These are phyloP conservation scores for Morone chrysops DNA, from an alignment of 2,113 vertebrate genomes.

Conservation along the genomic window DNA sequence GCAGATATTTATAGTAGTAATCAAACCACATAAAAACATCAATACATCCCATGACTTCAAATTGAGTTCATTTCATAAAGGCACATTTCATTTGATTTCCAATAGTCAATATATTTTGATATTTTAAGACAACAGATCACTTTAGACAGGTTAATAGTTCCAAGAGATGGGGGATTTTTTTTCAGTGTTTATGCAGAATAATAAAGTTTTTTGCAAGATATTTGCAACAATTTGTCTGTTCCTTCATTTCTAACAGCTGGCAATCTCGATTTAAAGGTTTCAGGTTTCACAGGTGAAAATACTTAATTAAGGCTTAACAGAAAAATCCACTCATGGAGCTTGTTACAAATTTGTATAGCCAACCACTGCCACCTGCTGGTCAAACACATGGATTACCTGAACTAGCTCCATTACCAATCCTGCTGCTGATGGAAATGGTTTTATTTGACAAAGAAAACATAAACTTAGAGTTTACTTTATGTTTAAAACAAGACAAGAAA, in stretches of 20 bases:
- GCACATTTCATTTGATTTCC: background rate
- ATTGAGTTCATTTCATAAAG: background rate
- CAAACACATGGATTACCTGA: conserved; percentile 41
- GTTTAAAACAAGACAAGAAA: background rate
- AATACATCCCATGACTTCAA: background rate
- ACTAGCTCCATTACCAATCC: background rate
- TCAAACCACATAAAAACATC: background rate
- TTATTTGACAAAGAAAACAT: conserved; percentile 11
- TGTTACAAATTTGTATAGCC: conserved; percentile 29
- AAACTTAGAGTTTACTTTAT: background rate
- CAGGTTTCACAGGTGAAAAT: conserved; percentile 22
- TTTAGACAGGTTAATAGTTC: conserved; percentile 7
- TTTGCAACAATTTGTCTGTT: background rate
- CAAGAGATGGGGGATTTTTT: background rate
- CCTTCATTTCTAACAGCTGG: background rate
- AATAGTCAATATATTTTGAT: background rate
- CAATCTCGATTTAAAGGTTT: conserved; percentile 2
- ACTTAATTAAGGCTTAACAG: conserved; percentile 14
- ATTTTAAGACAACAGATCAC: background rate
- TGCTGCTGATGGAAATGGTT: background rate
- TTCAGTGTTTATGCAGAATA: background rate
- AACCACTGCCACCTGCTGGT: conserved; percentile 74
- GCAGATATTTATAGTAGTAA: background rate
- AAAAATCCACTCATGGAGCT: conserved; percentile 19
- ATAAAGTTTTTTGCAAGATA: background rate